Evolutionary conservation across 2,797 vertebrate genomes (phyloP).

Genomic region (Thripadectes ignobilis): DNA sequence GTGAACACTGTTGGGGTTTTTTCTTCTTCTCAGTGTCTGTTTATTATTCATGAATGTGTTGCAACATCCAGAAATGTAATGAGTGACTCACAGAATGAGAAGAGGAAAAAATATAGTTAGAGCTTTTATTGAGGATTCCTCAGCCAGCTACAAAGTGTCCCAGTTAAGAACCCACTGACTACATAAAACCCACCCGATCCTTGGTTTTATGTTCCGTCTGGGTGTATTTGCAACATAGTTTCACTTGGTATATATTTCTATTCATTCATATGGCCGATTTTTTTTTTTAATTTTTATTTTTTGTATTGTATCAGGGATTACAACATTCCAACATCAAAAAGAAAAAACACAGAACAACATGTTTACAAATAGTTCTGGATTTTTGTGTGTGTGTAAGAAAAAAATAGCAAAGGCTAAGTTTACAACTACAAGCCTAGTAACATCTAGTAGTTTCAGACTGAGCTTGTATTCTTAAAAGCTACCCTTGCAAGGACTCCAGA

Average conservation of each 20-base stretch:
- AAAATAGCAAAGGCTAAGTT: not conserved
- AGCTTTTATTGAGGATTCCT: not conserved
- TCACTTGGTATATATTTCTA: not conserved
- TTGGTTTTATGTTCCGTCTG: not conserved
- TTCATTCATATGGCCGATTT: not conserved
- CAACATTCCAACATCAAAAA: not conserved
- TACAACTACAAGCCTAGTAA: not conserved
- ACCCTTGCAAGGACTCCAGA: not conserved
- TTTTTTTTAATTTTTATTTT: not conserved
- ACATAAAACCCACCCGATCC: not conserved
- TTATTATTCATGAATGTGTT: conserved; percentile 47
- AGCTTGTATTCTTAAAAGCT: not conserved
- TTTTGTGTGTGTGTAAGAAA: not conserved
- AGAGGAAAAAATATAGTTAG: conserved; percentile 5
- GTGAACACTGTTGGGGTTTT: not conserved
- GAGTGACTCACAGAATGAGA: conserved; percentile 29
- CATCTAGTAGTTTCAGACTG: not conserved
- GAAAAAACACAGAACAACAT: not conserved
- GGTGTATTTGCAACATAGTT: not conserved
- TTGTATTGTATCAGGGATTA: not conserved
- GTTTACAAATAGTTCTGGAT: not conserved
- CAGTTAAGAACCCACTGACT: not conserved
- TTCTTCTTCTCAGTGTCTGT: not conserved
- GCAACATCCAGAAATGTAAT: conserved; percentile 31
- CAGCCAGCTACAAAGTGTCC: not conserved